phyloP scores from a whole-genome alignment of 37 sponge, comb jelly and placozoan species.

The Eunapius fragilis region DNA sequence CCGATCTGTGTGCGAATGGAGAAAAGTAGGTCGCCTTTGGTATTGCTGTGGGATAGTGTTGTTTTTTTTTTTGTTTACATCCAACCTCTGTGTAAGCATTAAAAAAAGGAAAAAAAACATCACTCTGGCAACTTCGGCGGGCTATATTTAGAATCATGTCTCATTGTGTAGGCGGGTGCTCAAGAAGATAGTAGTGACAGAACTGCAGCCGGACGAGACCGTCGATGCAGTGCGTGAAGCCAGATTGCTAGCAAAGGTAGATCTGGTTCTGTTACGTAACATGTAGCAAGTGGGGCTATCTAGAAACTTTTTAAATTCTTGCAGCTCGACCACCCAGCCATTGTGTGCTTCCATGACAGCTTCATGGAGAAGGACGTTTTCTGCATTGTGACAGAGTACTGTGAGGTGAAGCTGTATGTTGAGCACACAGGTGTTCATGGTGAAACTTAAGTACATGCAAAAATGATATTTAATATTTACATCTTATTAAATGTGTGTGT shows the following conservation, averaged over 20 bases:
- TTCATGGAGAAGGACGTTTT: conserved; percentile 90
- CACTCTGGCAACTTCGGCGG: not conserved
- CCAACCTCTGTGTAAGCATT: too few species aligned
- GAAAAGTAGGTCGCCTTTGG: conserved; percentile 44
- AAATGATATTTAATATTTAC: not conserved
- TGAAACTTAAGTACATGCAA: not conserved
- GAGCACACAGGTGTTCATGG: not conserved
- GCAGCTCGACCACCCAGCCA: conserved; percentile 93
- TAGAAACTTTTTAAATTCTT: not conserved
- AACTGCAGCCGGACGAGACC: conserved; percentile 83
- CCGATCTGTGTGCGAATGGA: conserved; percentile 56
- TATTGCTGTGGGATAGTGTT: not conserved
- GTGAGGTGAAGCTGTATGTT: conserved; percentile 73
- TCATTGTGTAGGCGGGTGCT: conserved; percentile 71
- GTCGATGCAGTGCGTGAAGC: conserved; percentile 91
- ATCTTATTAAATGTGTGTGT: not conserved
- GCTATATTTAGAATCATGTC: not conserved
- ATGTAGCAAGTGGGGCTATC: not conserved
- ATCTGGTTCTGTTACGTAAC: not conserved
- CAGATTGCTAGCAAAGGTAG: conserved; percentile 76
- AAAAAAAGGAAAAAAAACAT: too few species aligned
- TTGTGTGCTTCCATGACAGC: conserved; percentile 94
- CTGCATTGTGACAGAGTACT: conserved; percentile 96
- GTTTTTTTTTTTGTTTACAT: not conserved
- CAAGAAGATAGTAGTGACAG: conserved; percentile 80